Conservation (phyloP, 2,888 invertebrate genomes). For the Dione vanillae region DNA sequence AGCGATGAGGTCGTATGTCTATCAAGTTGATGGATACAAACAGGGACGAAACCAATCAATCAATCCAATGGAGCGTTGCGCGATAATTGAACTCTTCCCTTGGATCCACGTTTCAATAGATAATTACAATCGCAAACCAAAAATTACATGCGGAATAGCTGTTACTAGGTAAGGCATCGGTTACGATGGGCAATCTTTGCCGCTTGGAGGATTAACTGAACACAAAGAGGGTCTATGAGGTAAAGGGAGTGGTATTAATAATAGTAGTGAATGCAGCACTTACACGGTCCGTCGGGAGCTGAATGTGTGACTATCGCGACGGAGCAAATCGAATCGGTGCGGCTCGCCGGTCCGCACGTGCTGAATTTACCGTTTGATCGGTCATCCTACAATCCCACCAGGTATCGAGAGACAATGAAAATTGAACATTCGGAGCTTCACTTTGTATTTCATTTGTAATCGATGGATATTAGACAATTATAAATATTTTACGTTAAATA, state of each 20-base stretch:
- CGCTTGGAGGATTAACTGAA: conserved; percentile 78
- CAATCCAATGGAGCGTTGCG: conserved; percentile 72
- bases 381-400: conserved; percentile 46
- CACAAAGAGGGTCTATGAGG: conserved; percentile 76
- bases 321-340: conserved; percentile 80
- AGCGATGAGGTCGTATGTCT: conserved; percentile 65
- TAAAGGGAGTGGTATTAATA: conserved; percentile 79
- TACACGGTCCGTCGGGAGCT: conserved; percentile 79
- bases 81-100: conserved; percentile 81
- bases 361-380: conserved; percentile 72
- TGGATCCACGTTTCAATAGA: conserved; percentile 74
- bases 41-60: conserved; percentile 78
- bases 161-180: conserved; percentile 78
- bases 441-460: conserved; percentile 23
- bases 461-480: neutral
- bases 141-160: conserved; percentile 81
- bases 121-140: conserved; percentile 83
- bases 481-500: too few relatives aligned
- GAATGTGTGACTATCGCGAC: conserved; percentile 81
- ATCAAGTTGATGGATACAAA: conserved; percentile 71
- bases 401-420: conserved; percentile 43
- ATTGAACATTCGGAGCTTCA: conserved; percentile 29
- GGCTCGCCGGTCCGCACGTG: conserved; percentile 68
- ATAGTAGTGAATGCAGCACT: conserved; percentile 82
- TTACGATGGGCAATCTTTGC: conserved; percentile 78